Conservation (phyloP, 2,113 vertebrate genomes). For the Tonatia bakeri region DNA sequence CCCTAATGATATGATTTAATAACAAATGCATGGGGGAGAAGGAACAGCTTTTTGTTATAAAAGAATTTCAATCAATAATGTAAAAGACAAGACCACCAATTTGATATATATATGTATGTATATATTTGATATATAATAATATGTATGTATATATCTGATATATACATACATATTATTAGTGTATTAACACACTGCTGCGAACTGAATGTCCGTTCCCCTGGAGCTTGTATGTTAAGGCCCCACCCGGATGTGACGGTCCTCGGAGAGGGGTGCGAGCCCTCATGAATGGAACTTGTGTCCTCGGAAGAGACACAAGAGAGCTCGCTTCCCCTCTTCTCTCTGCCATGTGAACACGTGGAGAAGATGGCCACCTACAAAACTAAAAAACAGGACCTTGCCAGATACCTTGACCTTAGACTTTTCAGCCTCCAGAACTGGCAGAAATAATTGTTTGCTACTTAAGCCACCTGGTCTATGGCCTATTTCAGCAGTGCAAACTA, state of each 20-base stretch:
- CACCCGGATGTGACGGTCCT: background rate
- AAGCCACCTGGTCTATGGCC: background rate
- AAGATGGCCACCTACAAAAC: background rate
- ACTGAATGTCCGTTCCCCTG: background rate
- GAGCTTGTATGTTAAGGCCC: background rate
- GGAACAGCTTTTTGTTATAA: background rate
- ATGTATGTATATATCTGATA: too few relatives aligned
- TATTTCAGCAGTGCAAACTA: background rate
- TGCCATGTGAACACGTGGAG: background rate
- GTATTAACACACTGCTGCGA: background rate
- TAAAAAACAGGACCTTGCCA: background rate
- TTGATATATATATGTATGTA: too few relatives aligned
- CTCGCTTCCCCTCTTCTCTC: background rate
- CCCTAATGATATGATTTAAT: background rate
- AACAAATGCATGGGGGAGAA: background rate
- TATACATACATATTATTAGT: background rate
- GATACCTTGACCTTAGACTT: background rate
- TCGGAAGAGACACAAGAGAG: background rate
- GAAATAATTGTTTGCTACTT: background rate
- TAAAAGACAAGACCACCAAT: background rate
- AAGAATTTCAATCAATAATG: background rate
- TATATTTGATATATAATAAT: too few relatives aligned
- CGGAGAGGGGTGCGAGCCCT: background rate
- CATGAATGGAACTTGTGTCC: background rate
- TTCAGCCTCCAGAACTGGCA: background rate